Conservation (phyloP, 2,113 vertebrate species). For the Dolichallabes microphthalmus region DNA sequence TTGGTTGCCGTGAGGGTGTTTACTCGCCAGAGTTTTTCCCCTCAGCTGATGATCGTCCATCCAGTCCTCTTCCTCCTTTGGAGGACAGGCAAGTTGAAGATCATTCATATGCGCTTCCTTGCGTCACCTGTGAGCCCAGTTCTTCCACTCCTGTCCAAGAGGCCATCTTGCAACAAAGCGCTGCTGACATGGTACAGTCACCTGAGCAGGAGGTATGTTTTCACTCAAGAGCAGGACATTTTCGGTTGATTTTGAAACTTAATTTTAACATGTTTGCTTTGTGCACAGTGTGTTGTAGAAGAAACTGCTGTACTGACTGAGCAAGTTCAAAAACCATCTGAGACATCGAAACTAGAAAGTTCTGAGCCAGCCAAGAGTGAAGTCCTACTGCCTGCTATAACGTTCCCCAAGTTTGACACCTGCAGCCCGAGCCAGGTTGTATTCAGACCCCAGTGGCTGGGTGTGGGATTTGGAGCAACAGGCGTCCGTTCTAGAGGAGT, state of each 20-base stretch:
- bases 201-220: slow-evolving; percentile 29
- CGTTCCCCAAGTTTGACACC: slow-evolving; percentile 64
- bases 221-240: neutral
- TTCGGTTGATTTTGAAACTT: neutral
- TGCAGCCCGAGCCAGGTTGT: slow-evolving; percentile 74
- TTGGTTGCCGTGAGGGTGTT: slow-evolving; percentile 67
- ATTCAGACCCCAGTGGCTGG: slow-evolving; percentile 78
- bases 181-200: neutral
- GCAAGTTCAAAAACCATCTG: neutral
- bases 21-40: slow-evolving; percentile 51
- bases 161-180: neutral
- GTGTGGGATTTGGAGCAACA: slow-evolving; percentile 68
- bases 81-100: neutral
- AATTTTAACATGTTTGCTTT: neutral
- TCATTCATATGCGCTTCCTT: slow-evolving; percentile 52
- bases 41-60: slow-evolving; percentile 59
- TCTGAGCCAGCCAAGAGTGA: slow-evolving; percentile 21
- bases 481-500: slow-evolving; percentile 63
- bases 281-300: neutral
- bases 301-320: slow-evolving; percentile 3
- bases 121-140: slow-evolving; percentile 41
- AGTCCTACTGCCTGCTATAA: slow-evolving; percentile 48
- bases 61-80: slow-evolving; percentile 29
- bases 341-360: slow-evolving; percentile 1
- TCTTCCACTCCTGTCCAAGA: slow-evolving; percentile 1